Percentiles rank a stretch among this genome's conserved stretches.
Conservation (phyloP, 2,113 vertebrate genomes). For the Hemibagrus wyckioides region DNA sequence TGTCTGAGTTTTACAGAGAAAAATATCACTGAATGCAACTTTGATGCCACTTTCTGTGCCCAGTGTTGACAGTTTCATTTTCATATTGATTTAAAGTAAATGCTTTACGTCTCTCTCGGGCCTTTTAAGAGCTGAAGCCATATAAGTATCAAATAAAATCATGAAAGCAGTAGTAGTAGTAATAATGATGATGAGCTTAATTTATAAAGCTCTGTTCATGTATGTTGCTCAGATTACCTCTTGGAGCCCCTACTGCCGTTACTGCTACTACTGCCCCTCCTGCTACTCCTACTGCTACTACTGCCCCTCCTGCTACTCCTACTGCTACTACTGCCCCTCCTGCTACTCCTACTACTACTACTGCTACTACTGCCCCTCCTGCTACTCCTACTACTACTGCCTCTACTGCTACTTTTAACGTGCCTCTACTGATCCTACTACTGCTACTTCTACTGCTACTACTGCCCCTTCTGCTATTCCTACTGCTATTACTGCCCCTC, state of each 20-base stretch:
- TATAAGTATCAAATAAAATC: background rate
- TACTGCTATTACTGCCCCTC: background rate
- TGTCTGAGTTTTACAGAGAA: slow-evolving; percentile 1
- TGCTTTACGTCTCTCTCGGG: too few species aligned
- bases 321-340: background rate
- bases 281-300: background rate
- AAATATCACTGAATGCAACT: background rate
- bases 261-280: background rate
- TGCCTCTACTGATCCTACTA: too few species aligned
- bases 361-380: background rate
- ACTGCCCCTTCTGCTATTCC: background rate
- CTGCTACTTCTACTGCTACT: too few species aligned
- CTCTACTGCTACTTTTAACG: background rate
- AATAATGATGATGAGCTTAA: background rate
- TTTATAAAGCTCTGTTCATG: background rate
- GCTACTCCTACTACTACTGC: background rate
- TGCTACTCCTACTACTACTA: background rate
- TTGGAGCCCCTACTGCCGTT: background rate
- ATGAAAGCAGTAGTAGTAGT: background rate
- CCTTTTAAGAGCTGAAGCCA: background rate
- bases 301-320: background rate
- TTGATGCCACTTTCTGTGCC: background rate
- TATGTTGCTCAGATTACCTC: background rate
- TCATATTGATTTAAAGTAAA: background rate
- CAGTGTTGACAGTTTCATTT: background rate